Conservation (phyloP, 2,797 vertebrate species). For the Tapirus indicus region DNA sequence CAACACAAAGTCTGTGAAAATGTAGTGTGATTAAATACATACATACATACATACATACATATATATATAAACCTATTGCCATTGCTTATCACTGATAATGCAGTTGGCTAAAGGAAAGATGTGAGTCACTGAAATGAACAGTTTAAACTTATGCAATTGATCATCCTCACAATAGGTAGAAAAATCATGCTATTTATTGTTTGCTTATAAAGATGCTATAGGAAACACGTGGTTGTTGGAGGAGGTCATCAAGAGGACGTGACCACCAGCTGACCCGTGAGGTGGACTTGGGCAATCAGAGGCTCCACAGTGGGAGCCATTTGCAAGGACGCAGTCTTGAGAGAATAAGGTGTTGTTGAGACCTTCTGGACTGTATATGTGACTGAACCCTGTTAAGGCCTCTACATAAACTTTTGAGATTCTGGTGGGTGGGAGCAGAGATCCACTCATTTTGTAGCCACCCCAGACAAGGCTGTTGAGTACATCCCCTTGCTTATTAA, state of each 20-base stretch:
- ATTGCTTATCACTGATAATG: not conserved
- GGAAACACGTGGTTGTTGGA: not conserved
- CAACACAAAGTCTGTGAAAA: not conserved
- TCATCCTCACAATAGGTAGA: not conserved
- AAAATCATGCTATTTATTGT: not conserved
- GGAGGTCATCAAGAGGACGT: not conserved
- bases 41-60: not conserved
- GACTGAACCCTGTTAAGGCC: not conserved
- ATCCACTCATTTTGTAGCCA: fast-evolving
- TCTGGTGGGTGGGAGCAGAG: not conserved
- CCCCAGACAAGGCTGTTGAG: not conserved
- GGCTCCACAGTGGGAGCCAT: not conserved
- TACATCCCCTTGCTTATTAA: not conserved
- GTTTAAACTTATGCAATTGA: not conserved
- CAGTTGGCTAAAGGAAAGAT: not conserved
- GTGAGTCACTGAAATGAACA: not conserved
- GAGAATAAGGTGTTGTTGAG: not conserved
- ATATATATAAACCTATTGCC: not conserved
- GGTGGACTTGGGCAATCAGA: fast-evolving
- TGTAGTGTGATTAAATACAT: not conserved
- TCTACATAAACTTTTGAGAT: not conserved
- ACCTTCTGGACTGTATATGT: not conserved
- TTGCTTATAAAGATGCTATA: not conserved
- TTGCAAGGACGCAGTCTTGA: not conserved
- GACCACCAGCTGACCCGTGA: fast-evolving